Evolutionary conservation across 2,888 invertebrate species (phyloP).

Genomic region (Melinaea marsaeus): DNA sequence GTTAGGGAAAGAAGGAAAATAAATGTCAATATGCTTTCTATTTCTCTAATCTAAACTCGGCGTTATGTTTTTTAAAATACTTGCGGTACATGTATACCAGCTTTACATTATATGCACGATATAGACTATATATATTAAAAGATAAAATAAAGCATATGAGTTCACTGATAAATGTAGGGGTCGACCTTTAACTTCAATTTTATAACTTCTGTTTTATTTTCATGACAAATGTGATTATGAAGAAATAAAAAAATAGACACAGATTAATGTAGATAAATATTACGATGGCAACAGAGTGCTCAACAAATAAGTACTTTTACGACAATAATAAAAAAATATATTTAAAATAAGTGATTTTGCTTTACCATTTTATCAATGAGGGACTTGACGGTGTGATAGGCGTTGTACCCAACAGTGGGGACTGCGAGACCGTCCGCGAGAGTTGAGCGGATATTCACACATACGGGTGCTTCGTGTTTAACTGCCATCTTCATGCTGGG

Average conservation of each 20-base stretch:
- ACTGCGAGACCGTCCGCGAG: slow-evolving; percentile 94
- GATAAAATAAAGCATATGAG: not conserved
- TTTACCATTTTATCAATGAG: slow-evolving; percentile 86
- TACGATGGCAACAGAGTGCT: no score
- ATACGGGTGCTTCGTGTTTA: slow-evolving; percentile 81
- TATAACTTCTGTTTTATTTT: not conserved
- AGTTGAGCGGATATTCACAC: slow-evolving; percentile 83
- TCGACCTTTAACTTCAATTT: not conserved
- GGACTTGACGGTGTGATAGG: slow-evolving; percentile 84
- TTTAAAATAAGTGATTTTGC: not conserved
- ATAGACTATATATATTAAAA: no score
- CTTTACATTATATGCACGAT: no score
- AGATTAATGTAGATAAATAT: no score
- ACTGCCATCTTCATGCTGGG: slow-evolving; percentile 89
- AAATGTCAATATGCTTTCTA: no score
- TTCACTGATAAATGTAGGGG: not conserved
- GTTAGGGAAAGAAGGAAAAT: no score
- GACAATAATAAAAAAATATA: slow-evolving; percentile 1
- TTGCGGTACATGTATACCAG: no score
- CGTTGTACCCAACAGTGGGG: slow-evolving; percentile 91
- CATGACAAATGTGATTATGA: not conserved
- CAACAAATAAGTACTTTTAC: no score
- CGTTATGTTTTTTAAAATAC: no score
- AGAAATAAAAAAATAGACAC: not conserved
- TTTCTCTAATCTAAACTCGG: no score